phyloP scores from a whole-genome alignment of 2,888 invertebrate genomes.

The Ecdyonurus torrentis region DNA sequence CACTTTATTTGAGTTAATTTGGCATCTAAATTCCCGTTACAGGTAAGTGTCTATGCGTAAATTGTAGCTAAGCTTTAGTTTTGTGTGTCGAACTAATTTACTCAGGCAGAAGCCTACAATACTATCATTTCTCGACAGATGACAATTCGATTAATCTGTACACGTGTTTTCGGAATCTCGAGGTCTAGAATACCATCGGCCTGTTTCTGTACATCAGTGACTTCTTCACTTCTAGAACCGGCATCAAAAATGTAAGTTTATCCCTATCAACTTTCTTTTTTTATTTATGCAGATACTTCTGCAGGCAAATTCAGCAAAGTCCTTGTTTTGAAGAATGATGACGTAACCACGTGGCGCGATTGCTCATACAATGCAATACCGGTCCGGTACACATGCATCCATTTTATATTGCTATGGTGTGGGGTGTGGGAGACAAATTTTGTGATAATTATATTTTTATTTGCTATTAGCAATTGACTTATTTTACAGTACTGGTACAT shows the following conservation, averaged over 20 bases:
- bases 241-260: neutral
- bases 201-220: neutral
- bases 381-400: no score
- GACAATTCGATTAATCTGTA: neutral
- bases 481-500: no score
- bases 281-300: no score
- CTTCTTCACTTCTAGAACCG: neutral
- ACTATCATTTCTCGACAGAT: neutral
- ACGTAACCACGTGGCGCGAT: no score
- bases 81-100: neutral
- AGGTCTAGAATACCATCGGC: neutral
- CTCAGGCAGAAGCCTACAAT: neutral
- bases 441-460: no score
- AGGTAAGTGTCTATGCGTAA: neutral
- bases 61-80: neutral
- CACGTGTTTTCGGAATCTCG: conserved; percentile 1
- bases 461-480: no score
- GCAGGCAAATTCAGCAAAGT: no score
- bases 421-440: no score
- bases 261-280: no score
- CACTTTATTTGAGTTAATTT: neutral
- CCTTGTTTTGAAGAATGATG: no score
- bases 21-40: neutral
- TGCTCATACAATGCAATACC: no score
- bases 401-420: no score